phyloP scores from a whole-genome alignment of 1,140 invertebrate genomes.

The Solen grandis region DNA sequence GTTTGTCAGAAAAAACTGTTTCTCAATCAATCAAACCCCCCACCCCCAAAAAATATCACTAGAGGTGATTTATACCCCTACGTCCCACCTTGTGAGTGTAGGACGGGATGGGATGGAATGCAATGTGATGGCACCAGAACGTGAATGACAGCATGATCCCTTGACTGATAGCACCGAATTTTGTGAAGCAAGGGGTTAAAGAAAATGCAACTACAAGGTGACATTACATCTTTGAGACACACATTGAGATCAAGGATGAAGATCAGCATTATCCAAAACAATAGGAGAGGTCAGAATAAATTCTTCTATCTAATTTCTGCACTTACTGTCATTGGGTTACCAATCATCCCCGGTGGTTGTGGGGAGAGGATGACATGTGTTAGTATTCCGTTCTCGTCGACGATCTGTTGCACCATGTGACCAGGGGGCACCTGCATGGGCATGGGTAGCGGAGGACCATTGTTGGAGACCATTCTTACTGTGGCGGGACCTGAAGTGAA shows the following conservation, averaged over 20 bases:
- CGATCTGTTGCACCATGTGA: constrained; percentile 93
- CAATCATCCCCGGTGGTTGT: constrained; percentile 82
- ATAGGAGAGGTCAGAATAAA: not conserved
- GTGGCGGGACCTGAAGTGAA: constrained; percentile 85
- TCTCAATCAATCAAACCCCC: too few relatives aligned
- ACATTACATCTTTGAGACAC: not conserved
- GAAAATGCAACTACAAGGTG: too few relatives aligned
- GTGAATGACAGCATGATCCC: too few relatives aligned
- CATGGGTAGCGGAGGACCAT: constrained; percentile 89
- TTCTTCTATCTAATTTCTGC: too few relatives aligned
- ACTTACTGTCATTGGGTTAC: constrained; percentile 75
- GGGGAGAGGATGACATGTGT: constrained; percentile 92
- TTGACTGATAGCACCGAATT: too few relatives aligned
- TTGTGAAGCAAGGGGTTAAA: too few relatives aligned
- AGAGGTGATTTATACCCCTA: too few relatives aligned
- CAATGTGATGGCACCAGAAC: too few relatives aligned
- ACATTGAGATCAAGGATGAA: not conserved
- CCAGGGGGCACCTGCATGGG: constrained; percentile 94
- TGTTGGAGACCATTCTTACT: constrained; percentile 91
- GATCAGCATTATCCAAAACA: not conserved
- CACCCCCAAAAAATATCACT: too few relatives aligned
- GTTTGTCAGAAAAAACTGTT: too few relatives aligned
- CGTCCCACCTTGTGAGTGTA: too few relatives aligned
- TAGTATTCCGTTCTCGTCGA: constrained; percentile 92
- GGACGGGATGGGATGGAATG: too few relatives aligned